These are phyloP conservation scores for Euwallacea similis DNA, from an alignment of 1,140 invertebrate genomes.

Conservation along the genomic window DNA sequence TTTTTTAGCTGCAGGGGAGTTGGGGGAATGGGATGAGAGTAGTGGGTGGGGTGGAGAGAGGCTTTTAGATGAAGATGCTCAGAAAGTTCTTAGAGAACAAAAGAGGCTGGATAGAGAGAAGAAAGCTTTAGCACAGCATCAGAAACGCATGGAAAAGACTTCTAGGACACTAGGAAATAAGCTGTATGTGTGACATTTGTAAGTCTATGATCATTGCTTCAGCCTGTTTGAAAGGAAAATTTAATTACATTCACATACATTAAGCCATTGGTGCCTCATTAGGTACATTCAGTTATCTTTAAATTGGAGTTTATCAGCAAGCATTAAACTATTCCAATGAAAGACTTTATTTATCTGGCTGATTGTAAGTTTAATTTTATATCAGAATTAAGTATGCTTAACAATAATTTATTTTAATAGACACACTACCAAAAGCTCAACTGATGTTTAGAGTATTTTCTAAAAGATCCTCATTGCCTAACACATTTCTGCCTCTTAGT, in stretches of 20 bases:
- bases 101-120: constrained; percentile 55
- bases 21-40: constrained; percentile 59
- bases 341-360: too few species aligned
- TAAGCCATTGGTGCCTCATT: too few species aligned
- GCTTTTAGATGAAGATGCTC: constrained; percentile 54
- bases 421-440: too few species aligned
- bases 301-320: not conserved
- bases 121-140: constrained; percentile 56
- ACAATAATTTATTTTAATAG: too few species aligned
- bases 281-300: not conserved
- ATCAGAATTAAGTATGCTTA: too few species aligned
- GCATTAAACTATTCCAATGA: too few species aligned
- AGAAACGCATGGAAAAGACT: constrained; percentile 55
- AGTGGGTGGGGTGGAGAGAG: constrained; percentile 58
- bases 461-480: too few species aligned
- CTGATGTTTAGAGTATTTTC: too few species aligned
- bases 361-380: too few species aligned
- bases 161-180: constrained; percentile 55
- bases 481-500: constrained; percentile 69
- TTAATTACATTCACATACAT: too few species aligned
- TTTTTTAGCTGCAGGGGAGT: constrained; percentile 35
- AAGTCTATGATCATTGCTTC: too few species aligned
- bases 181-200: not conserved
- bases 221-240: too few species aligned
- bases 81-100: constrained; percentile 55